A percentile compares a stretch with the other conserved stretches of the same genome.
Conservation (phyloP, 1,140 invertebrate species). For the Stenopsyche tienmushanensis region DNA sequence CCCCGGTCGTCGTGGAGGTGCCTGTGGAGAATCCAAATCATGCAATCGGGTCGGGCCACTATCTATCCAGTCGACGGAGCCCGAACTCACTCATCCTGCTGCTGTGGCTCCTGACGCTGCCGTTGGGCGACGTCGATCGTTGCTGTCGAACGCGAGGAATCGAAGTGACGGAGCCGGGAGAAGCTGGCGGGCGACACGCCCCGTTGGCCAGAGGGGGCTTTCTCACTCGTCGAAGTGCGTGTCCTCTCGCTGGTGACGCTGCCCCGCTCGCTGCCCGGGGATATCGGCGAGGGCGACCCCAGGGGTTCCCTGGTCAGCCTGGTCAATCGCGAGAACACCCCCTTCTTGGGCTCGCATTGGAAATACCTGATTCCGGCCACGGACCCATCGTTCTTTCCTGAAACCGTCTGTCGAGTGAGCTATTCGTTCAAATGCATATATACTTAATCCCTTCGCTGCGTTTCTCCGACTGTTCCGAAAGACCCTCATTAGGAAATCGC, state of each 20-base stretch:
- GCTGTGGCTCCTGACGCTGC: constrained; percentile 54
- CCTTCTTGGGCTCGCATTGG: constrained; percentile 90
- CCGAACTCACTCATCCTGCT: constrained; percentile 54
- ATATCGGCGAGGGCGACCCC: constrained; percentile 49
- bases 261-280: constrained; percentile 50
- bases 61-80: not conserved
- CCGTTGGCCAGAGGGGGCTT: constrained; percentile 3
- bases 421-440: not conserved
- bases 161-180: constrained; percentile 44
- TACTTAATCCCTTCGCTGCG: no score
- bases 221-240: not conserved
- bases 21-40: constrained; percentile 52
- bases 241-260: constrained; percentile 45
- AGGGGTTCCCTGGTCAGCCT: constrained; percentile 78
- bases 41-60: no score
- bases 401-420: constrained; percentile 41
- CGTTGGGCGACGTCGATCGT: constrained; percentile 48
- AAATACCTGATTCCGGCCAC: constrained; percentile 90
- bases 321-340: constrained; percentile 89
- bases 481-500: no score
- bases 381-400: constrained; percentile 96
- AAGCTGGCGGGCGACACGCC: constrained; percentile 22
- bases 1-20: constrained; percentile 63
- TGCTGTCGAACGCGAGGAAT: constrained; percentile 45
- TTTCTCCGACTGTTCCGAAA: no score